Evolutionary conservation across 2,888 invertebrate species (phyloP).

Genomic region (Heliconius hortense): DNA sequence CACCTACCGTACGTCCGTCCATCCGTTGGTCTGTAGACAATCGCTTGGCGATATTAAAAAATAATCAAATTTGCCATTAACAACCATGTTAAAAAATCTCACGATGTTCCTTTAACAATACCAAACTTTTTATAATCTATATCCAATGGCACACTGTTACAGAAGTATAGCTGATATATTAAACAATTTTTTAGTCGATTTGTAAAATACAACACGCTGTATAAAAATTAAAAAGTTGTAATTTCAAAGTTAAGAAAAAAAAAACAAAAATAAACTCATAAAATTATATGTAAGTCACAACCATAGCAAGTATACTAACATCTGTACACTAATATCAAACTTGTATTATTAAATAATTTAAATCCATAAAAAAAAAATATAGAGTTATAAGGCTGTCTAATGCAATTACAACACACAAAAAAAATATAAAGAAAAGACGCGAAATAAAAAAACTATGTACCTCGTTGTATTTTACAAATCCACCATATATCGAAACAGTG

Average conservation of each 20-base stretch:
- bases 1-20: conserved; percentile 25
- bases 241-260: neutral
- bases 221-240: neutral
- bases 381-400: conserved; percentile 9
- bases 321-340: neutral
- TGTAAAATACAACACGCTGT: conserved; percentile 17
- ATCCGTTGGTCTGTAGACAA: conserved; percentile 29
- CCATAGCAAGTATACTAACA: conserved; percentile 25
- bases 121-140: conserved; percentile 40
- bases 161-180: neutral
- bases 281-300: conserved; percentile 26
- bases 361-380: conserved; percentile 2
- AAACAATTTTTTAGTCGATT: conserved; percentile 5
- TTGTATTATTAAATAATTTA: neutral
- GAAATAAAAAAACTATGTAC: neutral
- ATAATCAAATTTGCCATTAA: conserved; percentile 23
- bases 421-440: neutral
- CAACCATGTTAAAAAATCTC: conserved; percentile 53
- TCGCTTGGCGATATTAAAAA: conserved; percentile 39
- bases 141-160: conserved; percentile 34
- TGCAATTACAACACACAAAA: neutral
- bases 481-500: conserved; percentile 26
- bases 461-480: conserved; percentile 7
- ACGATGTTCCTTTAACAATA: conserved; percentile 37
- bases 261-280: neutral